Evolutionary conservation across 1,140 invertebrate species (phyloP).

Genomic region (Drosophila funebris): DNA sequence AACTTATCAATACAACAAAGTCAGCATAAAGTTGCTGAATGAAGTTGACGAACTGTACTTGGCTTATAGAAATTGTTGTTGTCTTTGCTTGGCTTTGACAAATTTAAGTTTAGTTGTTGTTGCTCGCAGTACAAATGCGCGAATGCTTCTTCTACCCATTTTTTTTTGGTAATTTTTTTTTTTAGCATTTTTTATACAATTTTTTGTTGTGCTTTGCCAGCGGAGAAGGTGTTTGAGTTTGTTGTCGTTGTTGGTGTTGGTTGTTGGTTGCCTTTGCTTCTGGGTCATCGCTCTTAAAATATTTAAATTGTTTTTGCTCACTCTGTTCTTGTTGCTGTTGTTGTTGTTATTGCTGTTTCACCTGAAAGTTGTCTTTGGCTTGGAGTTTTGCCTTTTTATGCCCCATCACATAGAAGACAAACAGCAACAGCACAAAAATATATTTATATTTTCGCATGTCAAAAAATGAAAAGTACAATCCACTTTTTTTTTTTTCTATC

Average conservation of each 20-base stretch:
- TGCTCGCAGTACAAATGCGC: conserved; percentile 47
- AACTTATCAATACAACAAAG: background rate
- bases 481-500: conserved; percentile 20
- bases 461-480: conserved; percentile 54
- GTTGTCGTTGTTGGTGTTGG: conserved; percentile 39
- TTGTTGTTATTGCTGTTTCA: conserved; percentile 59
- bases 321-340: conserved; percentile 46
- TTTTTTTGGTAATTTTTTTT: conserved; percentile 34
- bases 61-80: conserved; percentile 2
- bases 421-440: conserved; percentile 37
- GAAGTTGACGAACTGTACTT: conserved; percentile 5
- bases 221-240: conserved; percentile 67
- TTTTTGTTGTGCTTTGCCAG: conserved; percentile 42
- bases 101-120: conserved; percentile 56
- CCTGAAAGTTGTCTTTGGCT: conserved; percentile 77
- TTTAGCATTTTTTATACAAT: conserved; percentile 29
- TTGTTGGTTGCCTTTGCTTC: conserved; percentile 53
- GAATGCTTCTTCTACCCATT: conserved; percentile 64
- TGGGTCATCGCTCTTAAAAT: conserved; percentile 81
- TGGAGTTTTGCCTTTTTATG: conserved; percentile 41
- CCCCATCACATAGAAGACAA: conserved; percentile 67
- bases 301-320: conserved; percentile 77
- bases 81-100: conserved; percentile 47
- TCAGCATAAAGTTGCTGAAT: conserved; percentile 34
- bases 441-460: conserved; percentile 35